Evolutionary conservation across 2,113 vertebrate genomes (phyloP).

Genomic region (Pluvialis apricaria): DNA sequence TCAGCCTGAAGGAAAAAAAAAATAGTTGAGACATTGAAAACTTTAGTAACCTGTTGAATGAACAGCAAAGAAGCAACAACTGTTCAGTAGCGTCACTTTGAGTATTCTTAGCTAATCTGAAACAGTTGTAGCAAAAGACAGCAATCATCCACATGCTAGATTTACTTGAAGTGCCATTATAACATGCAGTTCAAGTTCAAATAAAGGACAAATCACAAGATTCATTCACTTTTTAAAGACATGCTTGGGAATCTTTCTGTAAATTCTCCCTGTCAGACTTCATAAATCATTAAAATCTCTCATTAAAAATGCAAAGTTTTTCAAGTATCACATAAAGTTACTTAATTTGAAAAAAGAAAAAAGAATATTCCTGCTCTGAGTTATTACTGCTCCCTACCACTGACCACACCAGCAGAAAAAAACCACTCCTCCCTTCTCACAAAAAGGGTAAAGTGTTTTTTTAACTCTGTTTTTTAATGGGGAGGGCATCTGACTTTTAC

Average conservation of each 20-base stretch:
- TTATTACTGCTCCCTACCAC: background rate
- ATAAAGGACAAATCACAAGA: background rate
- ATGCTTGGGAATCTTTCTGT: background rate
- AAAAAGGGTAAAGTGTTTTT: background rate
- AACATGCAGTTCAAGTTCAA: background rate
- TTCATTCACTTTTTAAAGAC: background rate
- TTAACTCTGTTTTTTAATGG: background rate
- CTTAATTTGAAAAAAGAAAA: background rate
- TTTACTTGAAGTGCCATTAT: background rate
- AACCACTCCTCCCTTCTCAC: background rate
- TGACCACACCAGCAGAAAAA: background rate
- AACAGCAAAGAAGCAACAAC: background rate
- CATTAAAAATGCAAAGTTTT: background rate
- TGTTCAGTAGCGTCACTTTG: background rate
- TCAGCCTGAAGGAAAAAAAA: conserved; percentile 68
- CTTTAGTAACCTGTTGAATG: background rate
- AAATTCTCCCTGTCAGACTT: background rate
- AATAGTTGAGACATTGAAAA: background rate
- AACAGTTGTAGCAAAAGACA: background rate
- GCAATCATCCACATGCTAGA: background rate
- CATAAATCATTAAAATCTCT: background rate
- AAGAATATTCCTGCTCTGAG: background rate
- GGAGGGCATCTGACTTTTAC: background rate
- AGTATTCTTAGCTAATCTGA: background rate
- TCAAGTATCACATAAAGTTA: background rate